phyloP scores from a whole-genome alignment of 1,140 invertebrate species.

The Diorhabda carinulata region DNA sequence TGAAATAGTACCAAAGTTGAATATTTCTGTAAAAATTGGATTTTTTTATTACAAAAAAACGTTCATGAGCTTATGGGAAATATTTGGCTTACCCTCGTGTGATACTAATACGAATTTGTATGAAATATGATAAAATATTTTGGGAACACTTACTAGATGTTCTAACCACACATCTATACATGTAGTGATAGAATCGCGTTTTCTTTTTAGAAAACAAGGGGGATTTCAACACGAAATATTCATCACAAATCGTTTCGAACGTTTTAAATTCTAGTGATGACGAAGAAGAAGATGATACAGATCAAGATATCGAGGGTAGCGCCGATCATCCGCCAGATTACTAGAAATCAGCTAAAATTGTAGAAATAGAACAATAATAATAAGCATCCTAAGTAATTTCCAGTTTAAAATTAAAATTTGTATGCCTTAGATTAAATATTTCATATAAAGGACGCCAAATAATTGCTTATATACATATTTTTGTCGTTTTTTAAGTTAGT shows the following conservation, averaged over 20 bases:
- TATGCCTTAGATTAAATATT: conserved; percentile 32
- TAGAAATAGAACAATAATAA: not conserved
- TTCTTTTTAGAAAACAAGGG: conserved; percentile 54
- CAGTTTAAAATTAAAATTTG: conserved; percentile 27
- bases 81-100: no score
- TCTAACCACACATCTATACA: not conserved
- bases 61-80: no score
- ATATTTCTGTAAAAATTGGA: not conserved
- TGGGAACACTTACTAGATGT: not conserved
- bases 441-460: conserved; percentile 22
- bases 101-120: no score
- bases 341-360: conserved; percentile 49
- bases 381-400: conserved; percentile 17
- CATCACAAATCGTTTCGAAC: conserved; percentile 21
- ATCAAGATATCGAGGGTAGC: conserved; percentile 69
- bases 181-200: not conserved
- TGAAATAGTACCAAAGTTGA: not conserved
- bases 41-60: not conserved
- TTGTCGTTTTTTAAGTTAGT: no score
- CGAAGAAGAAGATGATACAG: conserved; percentile 63
- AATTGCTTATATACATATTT: not conserved
- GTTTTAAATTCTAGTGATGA: conserved; percentile 54
- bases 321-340: conserved; percentile 75
- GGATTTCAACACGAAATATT: conserved; percentile 50
- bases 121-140: no score